Percentiles rank a stretch among this genome's conserved stretches.
phyloP scores from a whole-genome alignment of 2,797 vertebrate species.

The Podargus strigoides region DNA sequence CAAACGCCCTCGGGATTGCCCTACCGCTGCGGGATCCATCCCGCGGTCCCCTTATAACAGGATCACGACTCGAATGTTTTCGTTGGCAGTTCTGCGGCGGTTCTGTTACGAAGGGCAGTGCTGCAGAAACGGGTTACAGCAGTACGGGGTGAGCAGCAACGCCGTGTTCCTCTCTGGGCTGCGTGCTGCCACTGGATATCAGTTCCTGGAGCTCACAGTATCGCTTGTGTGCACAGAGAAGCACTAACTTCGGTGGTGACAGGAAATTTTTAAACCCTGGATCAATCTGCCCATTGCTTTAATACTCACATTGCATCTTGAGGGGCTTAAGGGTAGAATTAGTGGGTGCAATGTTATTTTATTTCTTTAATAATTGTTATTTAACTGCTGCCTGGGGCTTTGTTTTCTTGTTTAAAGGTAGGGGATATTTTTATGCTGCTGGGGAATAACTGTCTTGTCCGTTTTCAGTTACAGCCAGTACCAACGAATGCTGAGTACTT shows the following conservation, averaged over 20 bases:
- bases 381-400: not conserved
- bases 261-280: not conserved
- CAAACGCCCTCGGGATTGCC: not conserved
- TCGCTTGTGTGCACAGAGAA: not conserved
- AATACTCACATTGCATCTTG: not conserved
- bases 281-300: not conserved
- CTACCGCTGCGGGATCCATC: not conserved
- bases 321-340: not conserved
- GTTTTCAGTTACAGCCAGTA: conserved; percentile 87
- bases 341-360: not conserved
- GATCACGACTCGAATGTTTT: not conserved
- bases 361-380: not conserved
- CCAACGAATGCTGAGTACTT: conserved; percentile 91
- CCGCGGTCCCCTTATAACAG: not conserved
- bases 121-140: not conserved
- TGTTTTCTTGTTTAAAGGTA: not conserved
- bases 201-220: not conserved
- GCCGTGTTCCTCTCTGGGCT: not conserved
- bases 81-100: not conserved
- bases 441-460: not conserved
- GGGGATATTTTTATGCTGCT: not conserved
- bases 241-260: not conserved
- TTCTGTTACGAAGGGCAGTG: not conserved
- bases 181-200: not conserved
- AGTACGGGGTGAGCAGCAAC: not conserved